Base-by-base conservation (phyloP, 2,113 vertebrate species). In the Labeo catla region DNA sequence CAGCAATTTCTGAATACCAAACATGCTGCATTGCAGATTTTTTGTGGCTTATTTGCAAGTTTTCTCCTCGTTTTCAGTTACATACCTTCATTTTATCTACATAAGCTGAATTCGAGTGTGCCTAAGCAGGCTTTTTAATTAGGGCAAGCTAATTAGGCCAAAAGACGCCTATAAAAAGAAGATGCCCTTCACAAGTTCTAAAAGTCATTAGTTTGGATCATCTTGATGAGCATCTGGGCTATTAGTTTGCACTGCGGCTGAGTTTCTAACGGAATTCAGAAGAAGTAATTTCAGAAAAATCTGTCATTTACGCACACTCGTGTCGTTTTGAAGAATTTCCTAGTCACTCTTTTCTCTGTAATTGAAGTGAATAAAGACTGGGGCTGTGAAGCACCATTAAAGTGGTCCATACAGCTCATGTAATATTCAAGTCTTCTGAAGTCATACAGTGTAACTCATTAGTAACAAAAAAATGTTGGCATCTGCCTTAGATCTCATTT, bases 11-110 rank as follows among this genome's bases (percentile, higher is more conserved):
- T 19, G 63, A 68, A 82, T 82, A 52, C 63, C 45, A 68, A 70
- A 82, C 49, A 70, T 66, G 81, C 61, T 82, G 81, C 81, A 82
- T 39, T 82, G 65, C 81, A 52, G 63, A 70, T 15, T 50, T 47
- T 68, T 70, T 70, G 13, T 16, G 36, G 52, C 65, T 10, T 34
- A 19, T 54, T 68, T 82, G 47, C 28, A 12, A 82, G 61, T 10
- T 34, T 49, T 36, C 8, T 13, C 10, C 80, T 66, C 45, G 2
- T 61, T 80, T 47, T 49, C 45, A 23, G 72, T 6, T 45, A 0
- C 8, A 34, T 28, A 23, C 12, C n/a, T 15, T 66, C 13, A 19
- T 45, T 66, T 81, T 49, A 65, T 15, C n/a, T 19, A n/a, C 79
- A n/a, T 23, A 47, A 49, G 79, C 43, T 28, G 13, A 49, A 81